A percentile compares a stretch with the other conserved stretches of the same genome.
phyloP scores from a whole-genome alignment of 2,888 invertebrate genomes.

The Drosophila nr. medialis region DNA sequence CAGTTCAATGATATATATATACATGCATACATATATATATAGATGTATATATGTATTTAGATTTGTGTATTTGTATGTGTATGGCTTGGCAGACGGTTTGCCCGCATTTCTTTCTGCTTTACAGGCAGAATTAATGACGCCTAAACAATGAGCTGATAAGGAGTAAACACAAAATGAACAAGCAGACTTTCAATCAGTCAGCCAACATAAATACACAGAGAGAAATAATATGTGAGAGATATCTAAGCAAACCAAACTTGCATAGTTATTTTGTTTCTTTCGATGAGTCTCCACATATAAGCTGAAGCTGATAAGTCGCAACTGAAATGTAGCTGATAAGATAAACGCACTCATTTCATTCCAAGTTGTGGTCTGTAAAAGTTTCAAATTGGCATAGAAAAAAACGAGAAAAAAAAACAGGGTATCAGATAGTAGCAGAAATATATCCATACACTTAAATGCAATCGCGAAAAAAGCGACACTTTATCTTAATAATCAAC shows the following conservation, averaged over 20 bases:
- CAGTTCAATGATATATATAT: constrained; percentile 66
- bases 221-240: constrained; percentile 12
- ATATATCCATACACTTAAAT: background rate
- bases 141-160: constrained; percentile 62
- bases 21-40: background rate
- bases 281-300: constrained; percentile 30
- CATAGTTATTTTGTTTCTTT: constrained; percentile 42
- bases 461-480: fast-evolving
- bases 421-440: background rate
- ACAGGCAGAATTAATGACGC: constrained; percentile 45
- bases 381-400: background rate
- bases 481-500: no score
- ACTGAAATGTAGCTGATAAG: constrained; percentile 20
- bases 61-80: constrained; percentile 28
- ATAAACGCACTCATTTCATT: constrained; percentile 21
- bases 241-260: no score
- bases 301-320: constrained; percentile 30
- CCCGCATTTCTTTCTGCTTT: constrained; percentile 49
- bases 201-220: constrained; percentile 12
- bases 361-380: constrained; percentile 1
- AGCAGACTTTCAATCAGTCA: constrained; percentile 20
- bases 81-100: constrained; percentile 41
- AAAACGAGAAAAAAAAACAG: background rate
- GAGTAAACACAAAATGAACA: constrained; percentile 17
- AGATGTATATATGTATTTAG: background rate